Conservation (phyloP, 2,888 invertebrate species). For the Stenodema calcarata region DNA sequence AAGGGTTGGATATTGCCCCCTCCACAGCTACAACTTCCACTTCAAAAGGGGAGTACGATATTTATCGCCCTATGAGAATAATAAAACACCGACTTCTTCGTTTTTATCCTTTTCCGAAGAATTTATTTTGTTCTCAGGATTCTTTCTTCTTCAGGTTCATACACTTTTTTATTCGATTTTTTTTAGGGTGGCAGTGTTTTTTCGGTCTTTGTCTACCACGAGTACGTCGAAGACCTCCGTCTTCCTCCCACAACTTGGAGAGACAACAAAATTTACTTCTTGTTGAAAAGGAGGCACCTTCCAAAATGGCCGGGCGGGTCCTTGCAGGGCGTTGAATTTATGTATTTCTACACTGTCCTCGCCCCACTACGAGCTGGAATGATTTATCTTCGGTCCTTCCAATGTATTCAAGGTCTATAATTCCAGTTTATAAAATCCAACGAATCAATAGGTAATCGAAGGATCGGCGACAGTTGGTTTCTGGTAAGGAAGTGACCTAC, state of each 20-base stretch:
- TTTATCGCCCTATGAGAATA: slow-evolving; percentile 44
- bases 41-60: slow-evolving; percentile 9
- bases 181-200: not conserved
- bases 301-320: slow-evolving; percentile 12
- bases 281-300: not conserved
- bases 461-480: too few relatives aligned
- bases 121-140: slow-evolving; percentile 10
- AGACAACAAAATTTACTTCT: not conserved
- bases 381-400: not conserved
- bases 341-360: not conserved
- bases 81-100: slow-evolving; percentile 41
- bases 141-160: not conserved
- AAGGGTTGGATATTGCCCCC: slow-evolving; percentile 14
- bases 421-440: too few relatives aligned
- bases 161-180: not conserved
- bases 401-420: too few relatives aligned
- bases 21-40: slow-evolving; percentile 35
- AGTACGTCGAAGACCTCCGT: not conserved
- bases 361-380: not conserved
- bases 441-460: too few relatives aligned
- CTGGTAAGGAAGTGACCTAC: too few relatives aligned
- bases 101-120: not conserved
- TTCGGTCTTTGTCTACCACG: not conserved
- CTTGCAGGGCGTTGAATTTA: not conserved
- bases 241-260: not conserved